Percentiles rank a stretch among this genome's conserved stretches.
These are phyloP conservation scores for Sipunculus nudus DNA, from an alignment of 2,888 invertebrate genomes.

Conservation along the genomic window DNA sequence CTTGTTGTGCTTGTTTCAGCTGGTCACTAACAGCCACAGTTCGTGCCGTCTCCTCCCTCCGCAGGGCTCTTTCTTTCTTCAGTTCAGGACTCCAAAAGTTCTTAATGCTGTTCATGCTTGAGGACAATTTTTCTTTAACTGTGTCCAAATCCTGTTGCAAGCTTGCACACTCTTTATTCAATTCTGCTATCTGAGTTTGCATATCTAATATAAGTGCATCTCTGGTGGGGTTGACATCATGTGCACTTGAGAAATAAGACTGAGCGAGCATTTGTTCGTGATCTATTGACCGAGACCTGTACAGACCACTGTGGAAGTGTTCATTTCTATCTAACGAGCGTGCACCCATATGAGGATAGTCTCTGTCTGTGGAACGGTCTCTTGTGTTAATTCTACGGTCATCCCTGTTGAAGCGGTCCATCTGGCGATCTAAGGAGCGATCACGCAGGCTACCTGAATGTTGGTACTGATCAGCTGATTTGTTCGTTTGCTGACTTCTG, in stretches of 20 bases:
- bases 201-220: slow-evolving; percentile 62
- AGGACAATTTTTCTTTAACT: slow-evolving; percentile 96
- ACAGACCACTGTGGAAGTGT: slow-evolving; percentile 39
- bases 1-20: slow-evolving; percentile 92
- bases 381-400: slow-evolving; percentile 52
- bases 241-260: slow-evolving; percentile 14
- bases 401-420: slow-evolving; percentile 22
- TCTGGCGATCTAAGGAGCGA: slow-evolving; percentile 61
- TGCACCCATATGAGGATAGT: slow-evolving; percentile 63
- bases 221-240: slow-evolving; percentile 21
- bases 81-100: slow-evolving; percentile 99
- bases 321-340: slow-evolving; percentile 59
- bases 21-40: slow-evolving; percentile 97
- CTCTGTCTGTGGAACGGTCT: slow-evolving; percentile 75
- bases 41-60: slow-evolving; percentile 98
- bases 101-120: slow-evolving; percentile 99
- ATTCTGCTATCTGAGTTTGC: slow-evolving; percentile 85
- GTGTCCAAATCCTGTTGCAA: slow-evolving; percentile 70
- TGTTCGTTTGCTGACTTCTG: slow-evolving; percentile 28
- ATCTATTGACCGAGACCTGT: slow-evolving; percentile 54
- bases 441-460: too few species aligned
- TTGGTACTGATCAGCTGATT: slow-evolving; percentile 24
- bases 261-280: slow-evolving; percentile 32
- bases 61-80: slow-evolving; percentile 94
- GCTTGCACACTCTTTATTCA: slow-evolving; percentile 90